A percentile compares a stretch with the other conserved stretches of the same genome.
phyloP scores from a whole-genome alignment of 2,797 vertebrate genomes.

The Sciurus carolinensis region DNA sequence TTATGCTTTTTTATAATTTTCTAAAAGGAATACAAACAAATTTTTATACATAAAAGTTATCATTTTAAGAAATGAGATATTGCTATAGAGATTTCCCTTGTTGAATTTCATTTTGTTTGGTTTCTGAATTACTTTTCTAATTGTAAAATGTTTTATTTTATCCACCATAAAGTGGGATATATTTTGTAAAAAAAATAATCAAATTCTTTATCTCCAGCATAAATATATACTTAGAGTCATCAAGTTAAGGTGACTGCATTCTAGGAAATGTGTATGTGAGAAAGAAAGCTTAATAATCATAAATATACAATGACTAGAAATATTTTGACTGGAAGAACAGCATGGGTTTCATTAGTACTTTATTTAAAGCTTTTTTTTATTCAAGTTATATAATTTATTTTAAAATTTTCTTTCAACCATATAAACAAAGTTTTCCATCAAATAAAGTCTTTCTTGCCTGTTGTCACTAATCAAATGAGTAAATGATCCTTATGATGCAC shows the following conservation, averaged over 20 bases:
- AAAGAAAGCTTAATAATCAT: slow-evolving; percentile 11
- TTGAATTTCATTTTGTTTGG: slow-evolving; percentile 42
- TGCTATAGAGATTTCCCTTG: neutral
- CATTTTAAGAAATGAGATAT: slow-evolving; percentile 1
- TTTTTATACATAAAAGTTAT: neutral
- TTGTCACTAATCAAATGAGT: slow-evolving; percentile 79
- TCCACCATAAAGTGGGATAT: neutral
- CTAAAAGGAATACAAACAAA: neutral
- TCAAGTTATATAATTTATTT: slow-evolving; percentile 56
- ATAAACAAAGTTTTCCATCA: slow-evolving; percentile 78
- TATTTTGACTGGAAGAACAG: neutral
- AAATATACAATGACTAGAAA: slow-evolving; percentile 20
- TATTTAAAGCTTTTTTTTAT: slow-evolving; percentile 12
- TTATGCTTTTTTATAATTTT: neutral
- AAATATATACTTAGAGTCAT: neutral
- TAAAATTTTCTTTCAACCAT: slow-evolving; percentile 60
- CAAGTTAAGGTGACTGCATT: slow-evolving; percentile 13
- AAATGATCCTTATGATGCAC: slow-evolving; percentile 70
- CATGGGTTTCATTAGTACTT: neutral
- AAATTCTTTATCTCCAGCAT: neutral
- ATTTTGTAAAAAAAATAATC: neutral
- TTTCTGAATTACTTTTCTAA: slow-evolving; percentile 30
- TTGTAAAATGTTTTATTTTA: slow-evolving; percentile 12
- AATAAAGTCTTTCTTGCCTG: slow-evolving; percentile 68
- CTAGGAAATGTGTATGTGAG: neutral